Conservation (phyloP, 2,113 vertebrate species). For the Caretta caretta region DNA sequence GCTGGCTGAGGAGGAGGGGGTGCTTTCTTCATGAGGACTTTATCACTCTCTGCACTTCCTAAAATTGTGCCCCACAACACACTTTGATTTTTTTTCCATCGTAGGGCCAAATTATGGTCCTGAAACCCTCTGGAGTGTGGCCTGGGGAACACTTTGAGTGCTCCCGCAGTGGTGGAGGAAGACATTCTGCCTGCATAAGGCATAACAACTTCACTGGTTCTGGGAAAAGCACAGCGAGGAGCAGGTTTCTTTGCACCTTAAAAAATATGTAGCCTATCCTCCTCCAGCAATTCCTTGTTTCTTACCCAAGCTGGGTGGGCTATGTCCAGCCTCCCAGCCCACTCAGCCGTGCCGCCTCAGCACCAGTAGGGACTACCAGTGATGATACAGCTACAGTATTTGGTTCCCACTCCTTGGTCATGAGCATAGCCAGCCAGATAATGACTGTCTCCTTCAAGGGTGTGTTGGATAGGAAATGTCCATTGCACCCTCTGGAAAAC, state of each 20-base stretch:
- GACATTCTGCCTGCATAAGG: neutral
- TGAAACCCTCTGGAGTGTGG: neutral
- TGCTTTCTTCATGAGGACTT: neutral
- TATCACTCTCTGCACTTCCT: neutral
- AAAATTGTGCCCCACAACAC: neutral
- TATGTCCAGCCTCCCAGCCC: neutral
- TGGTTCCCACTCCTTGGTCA: neutral
- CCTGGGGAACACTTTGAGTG: neutral
- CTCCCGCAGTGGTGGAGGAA: neutral
- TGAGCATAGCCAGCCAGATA: constrained; percentile 11
- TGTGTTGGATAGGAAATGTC: constrained; percentile 18
- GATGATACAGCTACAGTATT: neutral
- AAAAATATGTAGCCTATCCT: neutral
- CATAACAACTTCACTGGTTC: neutral
- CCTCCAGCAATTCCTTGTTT: neutral
- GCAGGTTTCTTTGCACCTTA: neutral
- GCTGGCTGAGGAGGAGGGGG: neutral
- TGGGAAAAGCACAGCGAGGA: neutral
- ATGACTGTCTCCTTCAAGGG: neutral
- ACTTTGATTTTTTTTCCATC: neutral
- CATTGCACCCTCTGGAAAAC: neutral
- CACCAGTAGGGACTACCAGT: neutral
- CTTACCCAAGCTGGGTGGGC: neutral
- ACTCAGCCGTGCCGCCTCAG: neutral
- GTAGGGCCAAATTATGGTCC: neutral